phyloP scores from a whole-genome alignment of 2,113 vertebrate species.

The Tenebrosternarchus preto region DNA sequence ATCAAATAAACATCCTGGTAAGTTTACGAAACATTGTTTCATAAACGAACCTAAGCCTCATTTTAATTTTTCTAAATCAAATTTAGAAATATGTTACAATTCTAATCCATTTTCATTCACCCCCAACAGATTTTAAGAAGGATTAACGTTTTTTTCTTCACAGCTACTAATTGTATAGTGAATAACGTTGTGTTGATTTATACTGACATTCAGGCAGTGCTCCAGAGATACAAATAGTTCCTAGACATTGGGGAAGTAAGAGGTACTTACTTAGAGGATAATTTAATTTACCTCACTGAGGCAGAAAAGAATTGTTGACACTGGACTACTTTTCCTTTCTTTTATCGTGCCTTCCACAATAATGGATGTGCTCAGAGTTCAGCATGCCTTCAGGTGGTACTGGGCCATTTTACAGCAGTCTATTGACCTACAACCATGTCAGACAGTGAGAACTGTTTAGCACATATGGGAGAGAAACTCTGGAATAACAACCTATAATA shows the following conservation, averaged over 20 bases:
- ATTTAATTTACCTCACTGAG: not conserved
- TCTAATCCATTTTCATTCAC: conserved; percentile 9
- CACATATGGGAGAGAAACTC: conserved; percentile 4
- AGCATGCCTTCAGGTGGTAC: not conserved
- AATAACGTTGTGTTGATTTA: not conserved
- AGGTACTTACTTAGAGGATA: not conserved
- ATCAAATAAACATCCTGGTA: not conserved
- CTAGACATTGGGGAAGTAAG: not conserved
- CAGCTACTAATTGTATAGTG: not conserved
- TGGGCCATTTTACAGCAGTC: not conserved
- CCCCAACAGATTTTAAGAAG: not conserved
- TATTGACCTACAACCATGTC: not conserved
- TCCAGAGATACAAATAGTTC: not conserved
- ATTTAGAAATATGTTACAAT: no score
- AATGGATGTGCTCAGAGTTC: not conserved
- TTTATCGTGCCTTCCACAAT: not conserved
- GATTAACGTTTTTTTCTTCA: not conserved
- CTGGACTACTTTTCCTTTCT: not conserved
- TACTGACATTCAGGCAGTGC: not conserved
- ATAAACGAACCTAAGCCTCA: not conserved
- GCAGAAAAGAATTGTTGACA: not conserved
- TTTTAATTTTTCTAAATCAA: not conserved
- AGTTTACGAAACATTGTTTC: not conserved
- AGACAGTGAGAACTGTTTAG: not conserved
- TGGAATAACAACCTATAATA: conserved; percentile 5